These are phyloP conservation scores for Calosoma granatense DNA, from an alignment of 1,140 invertebrate genomes.

Conservation along the genomic window DNA sequence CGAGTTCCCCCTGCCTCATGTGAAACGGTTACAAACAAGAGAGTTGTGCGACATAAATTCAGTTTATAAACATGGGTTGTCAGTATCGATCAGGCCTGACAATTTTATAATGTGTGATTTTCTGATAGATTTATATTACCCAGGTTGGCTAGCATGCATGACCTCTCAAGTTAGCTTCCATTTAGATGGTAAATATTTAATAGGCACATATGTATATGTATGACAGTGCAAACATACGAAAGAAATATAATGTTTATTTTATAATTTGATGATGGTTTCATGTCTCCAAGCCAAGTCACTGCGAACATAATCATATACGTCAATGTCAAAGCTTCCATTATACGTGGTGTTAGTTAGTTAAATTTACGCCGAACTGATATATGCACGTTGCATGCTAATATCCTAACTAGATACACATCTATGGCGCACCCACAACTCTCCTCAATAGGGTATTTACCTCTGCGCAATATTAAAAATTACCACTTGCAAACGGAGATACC, in stretches of 20 bases:
- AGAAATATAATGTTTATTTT: neutral
- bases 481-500: too few species aligned
- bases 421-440: neutral
- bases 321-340: neutral
- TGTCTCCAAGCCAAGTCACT: too few species aligned
- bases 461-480: too few species aligned
- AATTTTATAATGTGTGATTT: too few species aligned
- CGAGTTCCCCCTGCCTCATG: too few species aligned
- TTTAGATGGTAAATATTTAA: neutral
- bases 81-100: too few species aligned
- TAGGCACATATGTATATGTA: neutral
- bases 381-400: neutral
- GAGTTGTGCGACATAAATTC: too few species aligned
- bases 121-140: too few species aligned
- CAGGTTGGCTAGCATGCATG: too few species aligned
- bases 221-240: neutral
- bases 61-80: too few species aligned
- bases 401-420: neutral
- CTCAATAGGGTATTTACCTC: neutral
- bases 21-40: too few species aligned
- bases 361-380: neutral
- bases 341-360: too few species aligned
- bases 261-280: neutral
- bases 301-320: neutral
- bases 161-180: neutral